These are phyloP conservation scores for Stramonita haemastoma DNA, from an alignment of 2,888 invertebrate genomes.

Conservation along the genomic window DNA sequence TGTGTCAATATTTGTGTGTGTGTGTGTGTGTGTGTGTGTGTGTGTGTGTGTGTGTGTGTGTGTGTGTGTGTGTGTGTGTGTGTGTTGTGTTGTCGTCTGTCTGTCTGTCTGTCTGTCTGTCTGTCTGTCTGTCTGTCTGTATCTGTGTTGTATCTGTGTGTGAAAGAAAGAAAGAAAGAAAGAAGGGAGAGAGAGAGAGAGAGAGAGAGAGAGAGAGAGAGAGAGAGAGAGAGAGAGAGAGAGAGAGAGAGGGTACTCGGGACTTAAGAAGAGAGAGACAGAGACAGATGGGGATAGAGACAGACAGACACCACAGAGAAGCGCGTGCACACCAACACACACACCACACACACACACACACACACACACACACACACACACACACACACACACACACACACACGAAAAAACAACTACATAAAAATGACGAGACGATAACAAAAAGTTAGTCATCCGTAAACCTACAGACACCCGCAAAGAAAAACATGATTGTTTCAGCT, in stretches of 20 bases:
- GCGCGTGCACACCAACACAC: background rate
- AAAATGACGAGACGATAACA: too few species aligned
- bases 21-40: too few species aligned
- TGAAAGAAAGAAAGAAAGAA: constrained; percentile 27
- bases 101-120: background rate
- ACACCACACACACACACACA: background rate
- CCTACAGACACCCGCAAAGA: background rate
- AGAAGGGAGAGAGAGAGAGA: background rate
- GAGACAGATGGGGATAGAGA: background rate
- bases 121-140: background rate
- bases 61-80: too few species aligned
- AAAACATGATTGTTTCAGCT: background rate
- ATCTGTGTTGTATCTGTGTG: too few species aligned
- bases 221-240: constrained; percentile 12
- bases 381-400: background rate
- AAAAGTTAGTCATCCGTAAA: too few species aligned
- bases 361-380: background rate
- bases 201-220: constrained; percentile 26
- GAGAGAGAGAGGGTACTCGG: background rate
- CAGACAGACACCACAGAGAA: background rate
- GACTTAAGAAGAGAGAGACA: background rate
- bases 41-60: too few species aligned
- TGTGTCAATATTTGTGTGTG: too few species aligned
- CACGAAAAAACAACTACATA: background rate
- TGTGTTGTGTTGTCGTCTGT: too few species aligned